phyloP scores from a whole-genome alignment of 2,113 vertebrate species.

The Neotoma lepida region DNA sequence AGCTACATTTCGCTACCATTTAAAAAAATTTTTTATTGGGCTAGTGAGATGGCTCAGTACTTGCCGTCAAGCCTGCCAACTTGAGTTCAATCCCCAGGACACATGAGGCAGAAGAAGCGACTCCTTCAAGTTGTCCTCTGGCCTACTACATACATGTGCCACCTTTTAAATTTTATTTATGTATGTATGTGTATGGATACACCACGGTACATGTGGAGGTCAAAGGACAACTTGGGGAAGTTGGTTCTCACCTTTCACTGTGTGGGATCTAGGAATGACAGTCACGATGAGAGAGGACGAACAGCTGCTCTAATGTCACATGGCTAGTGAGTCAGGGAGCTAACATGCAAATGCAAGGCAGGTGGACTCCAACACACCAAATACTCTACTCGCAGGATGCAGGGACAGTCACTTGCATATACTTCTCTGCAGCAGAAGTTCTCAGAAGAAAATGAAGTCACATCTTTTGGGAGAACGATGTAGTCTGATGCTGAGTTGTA shows the following conservation, averaged over 20 bases:
- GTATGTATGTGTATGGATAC: background rate
- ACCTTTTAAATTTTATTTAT: background rate
- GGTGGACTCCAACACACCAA: background rate
- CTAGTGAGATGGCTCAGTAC: background rate
- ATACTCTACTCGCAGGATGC: background rate
- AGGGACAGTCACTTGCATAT: background rate
- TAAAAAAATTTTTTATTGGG: background rate
- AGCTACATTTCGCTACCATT: background rate
- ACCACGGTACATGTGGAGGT: background rate
- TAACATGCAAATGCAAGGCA: background rate
- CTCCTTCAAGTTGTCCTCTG: background rate
- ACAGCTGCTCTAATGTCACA: background rate
- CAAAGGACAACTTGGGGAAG: background rate
- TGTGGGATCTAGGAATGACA: background rate
- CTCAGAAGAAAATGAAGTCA: constrained; percentile 20
- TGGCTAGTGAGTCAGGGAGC: background rate
- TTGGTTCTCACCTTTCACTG: background rate
- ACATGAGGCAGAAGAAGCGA: background rate
- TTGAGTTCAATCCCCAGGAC: background rate
- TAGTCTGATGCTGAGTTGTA: background rate
- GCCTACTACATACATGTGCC: background rate
- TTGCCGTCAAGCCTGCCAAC: background rate
- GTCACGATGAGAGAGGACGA: background rate
- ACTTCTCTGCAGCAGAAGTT: background rate
- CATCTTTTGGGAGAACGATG: background rate